Evolutionary conservation across 2,797 vertebrate species (phyloP).

Genomic region (Melanotaenia parkinsoni): DNA sequence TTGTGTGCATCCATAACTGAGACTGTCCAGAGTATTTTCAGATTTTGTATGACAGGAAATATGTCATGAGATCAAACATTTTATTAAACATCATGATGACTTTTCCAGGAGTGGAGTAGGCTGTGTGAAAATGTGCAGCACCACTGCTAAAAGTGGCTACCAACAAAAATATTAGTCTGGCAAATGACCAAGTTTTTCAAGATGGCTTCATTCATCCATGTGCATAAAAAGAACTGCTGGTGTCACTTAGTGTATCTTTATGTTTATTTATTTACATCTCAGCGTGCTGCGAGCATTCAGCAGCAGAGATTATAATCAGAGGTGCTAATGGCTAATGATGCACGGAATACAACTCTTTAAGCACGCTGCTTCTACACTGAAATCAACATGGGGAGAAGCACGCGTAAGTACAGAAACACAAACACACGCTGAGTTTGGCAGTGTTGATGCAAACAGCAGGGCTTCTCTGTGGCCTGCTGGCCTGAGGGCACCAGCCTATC

Average conservation of each 20-base stretch:
- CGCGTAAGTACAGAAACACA: conserved; percentile 18
- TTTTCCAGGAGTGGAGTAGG: conserved; percentile 11
- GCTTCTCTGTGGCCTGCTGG: conserved; percentile 58
- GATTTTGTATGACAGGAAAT: conserved; percentile 35
- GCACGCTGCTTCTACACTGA: conserved; percentile 35
- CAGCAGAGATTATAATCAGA: conserved; percentile 55
- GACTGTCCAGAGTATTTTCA: conserved; percentile 30
- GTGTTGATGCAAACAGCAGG: conserved; percentile 66
- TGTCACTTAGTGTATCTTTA: conserved; percentile 36
- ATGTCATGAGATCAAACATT: conserved; percentile 25
- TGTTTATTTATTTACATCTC: conserved; percentile 59
- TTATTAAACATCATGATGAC: conserved; percentile 9
- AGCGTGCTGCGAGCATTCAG: conserved; percentile 39
- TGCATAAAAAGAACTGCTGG: conserved; percentile 27
- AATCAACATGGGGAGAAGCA: conserved; percentile 40
- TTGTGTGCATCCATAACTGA: conserved; percentile 22
- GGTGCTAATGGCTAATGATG: conserved; percentile 62
- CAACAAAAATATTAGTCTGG: conserved; percentile 14
- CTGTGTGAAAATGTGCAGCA: conserved; percentile 48
- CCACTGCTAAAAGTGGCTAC: conserved; percentile 28
- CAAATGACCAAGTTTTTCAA: conserved; percentile 16
- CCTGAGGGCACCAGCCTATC: conserved; percentile 66
- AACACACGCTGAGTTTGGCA: conserved; percentile 33
- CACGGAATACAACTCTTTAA: conserved; percentile 36
- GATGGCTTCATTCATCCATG: conserved; percentile 30